Percentiles rank a stretch among this genome's conserved stretches.
Conservation (phyloP, 1,140 invertebrate genomes). For the Contarinia nasturtii region DNA sequence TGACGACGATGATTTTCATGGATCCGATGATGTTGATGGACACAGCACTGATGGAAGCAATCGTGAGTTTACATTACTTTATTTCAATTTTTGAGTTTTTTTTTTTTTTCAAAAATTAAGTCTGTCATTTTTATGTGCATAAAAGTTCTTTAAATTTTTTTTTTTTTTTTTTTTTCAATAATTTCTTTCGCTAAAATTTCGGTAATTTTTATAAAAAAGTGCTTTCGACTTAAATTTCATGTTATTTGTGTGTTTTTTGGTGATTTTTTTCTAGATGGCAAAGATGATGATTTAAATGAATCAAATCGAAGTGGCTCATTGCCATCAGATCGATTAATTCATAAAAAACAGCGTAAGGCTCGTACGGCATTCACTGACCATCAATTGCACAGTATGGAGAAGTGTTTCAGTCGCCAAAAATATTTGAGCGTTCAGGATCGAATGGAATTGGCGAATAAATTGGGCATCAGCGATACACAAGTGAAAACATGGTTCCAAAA, state of each 20-base stretch:
- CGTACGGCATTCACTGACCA: slow-evolving; percentile 92
- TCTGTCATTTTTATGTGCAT: too few relatives aligned
- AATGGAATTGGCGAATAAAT: slow-evolving; percentile 85
- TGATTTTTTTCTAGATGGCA: not conserved
- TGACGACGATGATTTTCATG: not conserved
- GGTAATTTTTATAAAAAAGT: not conserved
- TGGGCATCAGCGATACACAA: slow-evolving; percentile 88
- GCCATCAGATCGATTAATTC: slow-evolving; percentile 17
- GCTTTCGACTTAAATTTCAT: not conserved
- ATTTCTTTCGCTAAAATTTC: not conserved
- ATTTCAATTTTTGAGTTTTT: too few relatives aligned
- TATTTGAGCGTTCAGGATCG: slow-evolving; percentile 92
- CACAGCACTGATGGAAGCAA: not conserved
- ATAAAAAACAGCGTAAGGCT: slow-evolving; percentile 87
- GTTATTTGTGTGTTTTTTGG: not conserved
- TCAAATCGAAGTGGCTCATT: not conserved
- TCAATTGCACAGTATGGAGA: slow-evolving; percentile 84
- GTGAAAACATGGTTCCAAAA: slow-evolving; percentile 99
- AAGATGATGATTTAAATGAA: not conserved
- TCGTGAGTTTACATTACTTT: too few relatives aligned
- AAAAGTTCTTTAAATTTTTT: not conserved
- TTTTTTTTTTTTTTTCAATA: too few relatives aligned
- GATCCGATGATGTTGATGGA: not conserved
- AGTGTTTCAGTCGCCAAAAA: slow-evolving; percentile 89
- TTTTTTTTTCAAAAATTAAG: too few relatives aligned